A percentile compares a stretch with the other conserved stretches of the same genome.
Evolutionary conservation across 2,113 vertebrate genomes (phyloP).

Genomic region (Dasyornis broadbenti): DNA sequence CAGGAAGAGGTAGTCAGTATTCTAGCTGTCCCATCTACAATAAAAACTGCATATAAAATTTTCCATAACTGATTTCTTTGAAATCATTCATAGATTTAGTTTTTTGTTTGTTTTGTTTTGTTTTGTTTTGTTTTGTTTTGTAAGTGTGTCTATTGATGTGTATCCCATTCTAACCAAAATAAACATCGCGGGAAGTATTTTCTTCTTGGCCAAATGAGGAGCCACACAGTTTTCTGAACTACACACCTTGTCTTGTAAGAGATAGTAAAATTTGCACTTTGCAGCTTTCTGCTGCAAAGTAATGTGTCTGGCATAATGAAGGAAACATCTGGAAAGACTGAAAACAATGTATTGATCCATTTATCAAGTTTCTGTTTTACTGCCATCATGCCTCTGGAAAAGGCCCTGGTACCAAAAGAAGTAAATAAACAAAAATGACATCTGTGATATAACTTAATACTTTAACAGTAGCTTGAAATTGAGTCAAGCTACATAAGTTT

Average conservation of each 20-base stretch:
- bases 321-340: not conserved
- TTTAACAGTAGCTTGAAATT: not conserved
- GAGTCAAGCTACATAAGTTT: not conserved
- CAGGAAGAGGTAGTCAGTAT: not conserved
- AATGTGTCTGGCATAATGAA: not conserved
- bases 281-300: not conserved
- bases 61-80: not conserved
- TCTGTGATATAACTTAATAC: not conserved
- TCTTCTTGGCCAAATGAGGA: not conserved
- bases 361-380: slow-evolving; percentile 26
- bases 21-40: not conserved
- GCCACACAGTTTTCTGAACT: not conserved
- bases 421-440: not conserved
- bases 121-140: not conserved
- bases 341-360: not conserved
- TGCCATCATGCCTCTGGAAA: not conserved
- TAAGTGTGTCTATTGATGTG: not conserved
- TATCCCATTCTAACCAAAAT: not conserved
- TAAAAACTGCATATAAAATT: not conserved
- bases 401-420: not conserved
- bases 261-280: not conserved
- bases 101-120: not conserved
- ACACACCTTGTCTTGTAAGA: not conserved
- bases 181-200: not conserved
- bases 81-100: not conserved